A percentile compares a stretch with the other conserved stretches of the same genome.
Evolutionary conservation across 2,113 vertebrate species (phyloP).

Genomic region (Craseonycteris thonglongyai): DNA sequence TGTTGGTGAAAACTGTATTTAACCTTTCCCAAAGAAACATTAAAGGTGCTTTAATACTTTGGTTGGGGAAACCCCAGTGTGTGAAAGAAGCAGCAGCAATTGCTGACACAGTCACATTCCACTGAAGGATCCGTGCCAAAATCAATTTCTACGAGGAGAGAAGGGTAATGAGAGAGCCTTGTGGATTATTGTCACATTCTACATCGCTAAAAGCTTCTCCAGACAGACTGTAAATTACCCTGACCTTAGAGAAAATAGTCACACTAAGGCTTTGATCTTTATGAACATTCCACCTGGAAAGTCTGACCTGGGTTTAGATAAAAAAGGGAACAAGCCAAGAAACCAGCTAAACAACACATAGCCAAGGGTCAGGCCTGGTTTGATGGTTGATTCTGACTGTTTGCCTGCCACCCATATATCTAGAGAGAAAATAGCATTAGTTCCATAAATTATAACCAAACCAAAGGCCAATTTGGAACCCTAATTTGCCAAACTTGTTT

Average conservation of each 20-base stretch:
- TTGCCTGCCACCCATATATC: not conserved
- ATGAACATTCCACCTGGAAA: conserved; percentile 9
- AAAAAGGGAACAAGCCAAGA: conserved; percentile 46
- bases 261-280: conserved; percentile 57
- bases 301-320: conserved; percentile 35
- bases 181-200: conserved; percentile 39
- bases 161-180: conserved; percentile 15
- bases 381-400: conserved; percentile 8
- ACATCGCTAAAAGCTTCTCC: conserved; percentile 59
- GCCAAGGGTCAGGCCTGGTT: not conserved
- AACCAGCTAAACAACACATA: not conserved
- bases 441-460: not conserved
- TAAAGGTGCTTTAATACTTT: conserved; percentile 28
- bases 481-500: not conserved
- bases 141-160: conserved; percentile 67
- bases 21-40: conserved; percentile 58
- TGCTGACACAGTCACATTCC: conserved; percentile 57
- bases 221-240: conserved; percentile 61
- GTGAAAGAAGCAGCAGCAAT: conserved; percentile 1
- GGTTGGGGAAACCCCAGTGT: not conserved
- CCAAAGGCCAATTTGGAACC: not conserved
- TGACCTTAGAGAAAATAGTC: conserved; percentile 65
- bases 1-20: conserved; percentile 40
- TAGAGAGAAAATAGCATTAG: not conserved
- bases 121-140: conserved; percentile 59